Percentiles rank a stretch among this genome's conserved stretches.
Conservation (phyloP, 2,113 vertebrate species). For the Neogale vison region DNA sequence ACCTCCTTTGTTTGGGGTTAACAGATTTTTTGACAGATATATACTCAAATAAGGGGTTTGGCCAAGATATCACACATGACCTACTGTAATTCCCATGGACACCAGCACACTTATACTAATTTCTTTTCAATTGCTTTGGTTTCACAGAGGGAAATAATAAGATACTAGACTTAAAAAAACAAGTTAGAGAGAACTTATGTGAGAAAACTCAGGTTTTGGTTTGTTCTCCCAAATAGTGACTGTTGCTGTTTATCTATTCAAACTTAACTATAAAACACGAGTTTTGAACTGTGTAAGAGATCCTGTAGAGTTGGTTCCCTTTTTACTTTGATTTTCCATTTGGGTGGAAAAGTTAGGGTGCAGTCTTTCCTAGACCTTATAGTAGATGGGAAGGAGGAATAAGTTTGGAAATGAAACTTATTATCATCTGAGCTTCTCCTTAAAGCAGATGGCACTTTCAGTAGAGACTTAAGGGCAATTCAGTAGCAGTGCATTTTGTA, state of each 20-base stretch:
- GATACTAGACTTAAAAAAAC: not conserved
- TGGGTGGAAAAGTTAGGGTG: not conserved
- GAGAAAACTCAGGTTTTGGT: not conserved
- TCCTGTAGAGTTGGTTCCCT: not conserved
- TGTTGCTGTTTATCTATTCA: not conserved
- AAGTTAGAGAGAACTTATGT: not conserved
- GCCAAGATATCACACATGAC: not conserved
- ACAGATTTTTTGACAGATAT: not conserved
- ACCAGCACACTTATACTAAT: not conserved
- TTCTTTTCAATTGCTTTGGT: not conserved
- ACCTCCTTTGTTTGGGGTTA: not conserved
- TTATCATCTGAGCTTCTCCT: not conserved
- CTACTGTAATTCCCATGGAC: not conserved
- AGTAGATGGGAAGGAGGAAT: not conserved
- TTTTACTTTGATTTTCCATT: not conserved
- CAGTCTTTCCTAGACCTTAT: not conserved
- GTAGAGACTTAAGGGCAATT: slow-evolving; percentile 43
- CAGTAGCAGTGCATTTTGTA: slow-evolving; percentile 36
- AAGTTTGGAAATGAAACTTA: not conserved
- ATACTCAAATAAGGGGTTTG: slow-evolving; percentile 8
- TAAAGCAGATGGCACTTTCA: slow-evolving; percentile 27
- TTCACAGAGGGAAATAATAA: not conserved
- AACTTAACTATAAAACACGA: not conserved
- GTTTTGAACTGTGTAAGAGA: not conserved
- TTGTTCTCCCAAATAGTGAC: not conserved